These are phyloP conservation scores for Thera obeliscata DNA, from an alignment of 2,888 invertebrate genomes.

Conservation along the genomic window DNA sequence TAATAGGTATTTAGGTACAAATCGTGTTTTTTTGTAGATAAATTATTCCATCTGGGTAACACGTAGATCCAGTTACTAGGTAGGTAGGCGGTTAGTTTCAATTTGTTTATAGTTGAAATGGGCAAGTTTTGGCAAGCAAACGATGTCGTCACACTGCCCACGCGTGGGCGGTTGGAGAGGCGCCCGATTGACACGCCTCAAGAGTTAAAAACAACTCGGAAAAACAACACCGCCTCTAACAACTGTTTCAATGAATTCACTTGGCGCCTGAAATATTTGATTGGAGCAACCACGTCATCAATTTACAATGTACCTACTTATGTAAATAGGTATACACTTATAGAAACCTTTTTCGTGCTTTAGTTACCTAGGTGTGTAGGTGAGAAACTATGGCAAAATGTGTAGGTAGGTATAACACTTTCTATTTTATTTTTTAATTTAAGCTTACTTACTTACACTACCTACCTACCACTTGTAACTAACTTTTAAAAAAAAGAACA, in stretches of 20 bases:
- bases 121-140: slow-evolving; percentile 39
- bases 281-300: not conserved
- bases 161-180: slow-evolving; percentile 61
- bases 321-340: not conserved
- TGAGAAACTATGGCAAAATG: no score
- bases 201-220: slow-evolving; percentile 54
- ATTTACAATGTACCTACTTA: not conserved
- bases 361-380: no score
- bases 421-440: no score
- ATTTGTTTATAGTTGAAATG: slow-evolving; percentile 11
- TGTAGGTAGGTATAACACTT: no score
- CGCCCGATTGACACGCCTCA: slow-evolving; percentile 63
- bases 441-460: no score
- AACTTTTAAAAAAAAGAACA: no score
- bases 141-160: slow-evolving; percentile 28
- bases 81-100: not conserved
- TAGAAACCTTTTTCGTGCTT: not conserved
- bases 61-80: not conserved
- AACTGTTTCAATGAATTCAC: slow-evolving; percentile 46
- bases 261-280: slow-evolving; percentile 23
- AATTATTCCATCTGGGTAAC: no score
- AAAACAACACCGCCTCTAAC: slow-evolving; percentile 36
- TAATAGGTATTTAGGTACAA: no score
- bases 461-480: no score
- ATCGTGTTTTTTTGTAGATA: no score